phyloP scores from a whole-genome alignment of 2,888 invertebrate genomes.

The Plebejus anna region DNA sequence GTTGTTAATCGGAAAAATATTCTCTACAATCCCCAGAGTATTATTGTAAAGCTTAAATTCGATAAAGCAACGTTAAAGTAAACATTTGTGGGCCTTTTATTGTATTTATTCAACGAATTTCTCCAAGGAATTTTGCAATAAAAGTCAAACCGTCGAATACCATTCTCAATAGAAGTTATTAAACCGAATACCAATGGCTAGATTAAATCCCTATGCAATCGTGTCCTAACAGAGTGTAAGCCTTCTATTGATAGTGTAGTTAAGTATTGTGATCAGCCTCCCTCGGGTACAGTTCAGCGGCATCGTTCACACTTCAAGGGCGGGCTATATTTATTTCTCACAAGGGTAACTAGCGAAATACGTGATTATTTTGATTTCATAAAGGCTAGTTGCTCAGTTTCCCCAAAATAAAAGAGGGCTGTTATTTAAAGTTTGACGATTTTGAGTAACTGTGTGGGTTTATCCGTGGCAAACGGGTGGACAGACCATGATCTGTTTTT shows the following conservation, averaged over 20 bases:
- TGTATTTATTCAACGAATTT: neutral
- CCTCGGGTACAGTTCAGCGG: neutral
- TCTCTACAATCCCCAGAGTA: neutral
- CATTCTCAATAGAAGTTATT: neutral
- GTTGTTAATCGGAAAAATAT: neutral
- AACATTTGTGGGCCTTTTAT: conserved; percentile 1
- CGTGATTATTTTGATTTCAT: no score
- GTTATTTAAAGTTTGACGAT: no score
- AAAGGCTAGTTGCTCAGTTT: no score
- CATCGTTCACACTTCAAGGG: neutral
- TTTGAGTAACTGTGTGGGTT: no score
- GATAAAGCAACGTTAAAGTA: neutral
- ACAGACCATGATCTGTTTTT: no score
- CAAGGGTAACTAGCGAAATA: neutral
- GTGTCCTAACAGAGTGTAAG: neutral
- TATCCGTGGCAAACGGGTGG: no score
- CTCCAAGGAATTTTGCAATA: neutral
- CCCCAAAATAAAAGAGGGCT: no score
- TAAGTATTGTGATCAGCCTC: neutral
- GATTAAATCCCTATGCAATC: neutral
- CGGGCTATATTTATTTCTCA: neutral
- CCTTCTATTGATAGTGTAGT: neutral
- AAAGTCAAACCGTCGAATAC: neutral
- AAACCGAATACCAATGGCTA: neutral
- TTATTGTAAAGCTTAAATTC: neutral